These are phyloP conservation scores for Apodemia duryi DNA, from an alignment of 2,888 invertebrate genomes.

Conservation along the genomic window DNA sequence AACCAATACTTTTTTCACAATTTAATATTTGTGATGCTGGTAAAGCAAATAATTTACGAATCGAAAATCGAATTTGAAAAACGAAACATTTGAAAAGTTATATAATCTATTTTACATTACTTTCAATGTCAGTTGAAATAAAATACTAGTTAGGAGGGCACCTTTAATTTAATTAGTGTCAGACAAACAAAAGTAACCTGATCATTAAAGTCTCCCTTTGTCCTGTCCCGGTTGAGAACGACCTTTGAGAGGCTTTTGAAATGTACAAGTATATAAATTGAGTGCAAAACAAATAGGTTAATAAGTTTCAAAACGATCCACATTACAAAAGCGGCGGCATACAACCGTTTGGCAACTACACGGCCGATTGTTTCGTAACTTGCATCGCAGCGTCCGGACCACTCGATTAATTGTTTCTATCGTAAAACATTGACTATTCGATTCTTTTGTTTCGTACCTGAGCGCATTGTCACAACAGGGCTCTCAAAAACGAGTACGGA, in stretches of 20 bases:
- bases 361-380: conserved; percentile 67
- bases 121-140: conserved; percentile 30
- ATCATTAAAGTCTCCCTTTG: conserved; percentile 66
- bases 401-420: conserved; percentile 74
- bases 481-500: conserved; percentile 33
- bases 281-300: conserved; percentile 71
- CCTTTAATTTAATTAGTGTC: conserved; percentile 72
- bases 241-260: conserved; percentile 63
- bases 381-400: conserved; percentile 74
- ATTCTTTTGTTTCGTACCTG: conserved; percentile 59
- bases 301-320: conserved; percentile 78
- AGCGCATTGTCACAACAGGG: conserved; percentile 43
- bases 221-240: conserved; percentile 45
- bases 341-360: conserved; percentile 70
- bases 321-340: conserved; percentile 75
- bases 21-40: background rate
- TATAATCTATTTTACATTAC: background rate
- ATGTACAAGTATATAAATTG: conserved; percentile 52
- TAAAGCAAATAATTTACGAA: background rate
- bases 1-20: background rate
- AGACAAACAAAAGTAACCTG: conserved; percentile 71
- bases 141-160: conserved; percentile 48
- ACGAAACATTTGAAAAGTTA: background rate
- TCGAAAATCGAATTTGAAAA: background rate
- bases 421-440: conserved; percentile 55